Percentiles rank a stretch among this genome's conserved stretches.
phyloP scores from a whole-genome alignment of 2,113 vertebrate genomes.

The Stercorarius parasiticus region DNA sequence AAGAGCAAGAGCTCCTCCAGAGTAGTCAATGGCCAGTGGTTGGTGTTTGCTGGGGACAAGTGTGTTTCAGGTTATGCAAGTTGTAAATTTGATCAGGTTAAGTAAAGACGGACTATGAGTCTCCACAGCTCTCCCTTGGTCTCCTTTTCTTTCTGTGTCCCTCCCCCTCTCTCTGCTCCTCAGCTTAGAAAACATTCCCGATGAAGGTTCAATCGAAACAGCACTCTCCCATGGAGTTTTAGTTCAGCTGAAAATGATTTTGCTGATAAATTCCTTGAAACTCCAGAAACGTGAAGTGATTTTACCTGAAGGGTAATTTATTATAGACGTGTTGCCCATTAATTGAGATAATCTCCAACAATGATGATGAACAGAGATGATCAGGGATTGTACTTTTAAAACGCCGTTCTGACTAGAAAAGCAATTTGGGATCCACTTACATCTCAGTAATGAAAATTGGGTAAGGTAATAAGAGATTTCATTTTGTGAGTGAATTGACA shows the following conservation, averaged over 20 bases:
- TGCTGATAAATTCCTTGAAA: constrained; percentile 10
- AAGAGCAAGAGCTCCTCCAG: neutral
- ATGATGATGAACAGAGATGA: constrained; percentile 25
- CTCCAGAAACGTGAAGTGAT: neutral
- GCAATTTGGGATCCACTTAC: neutral
- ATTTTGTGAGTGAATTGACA: constrained; percentile 18
- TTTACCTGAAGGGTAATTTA: constrained; percentile 41
- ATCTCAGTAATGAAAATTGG: constrained; percentile 23
- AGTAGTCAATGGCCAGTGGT: neutral
- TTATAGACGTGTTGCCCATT: constrained; percentile 6
- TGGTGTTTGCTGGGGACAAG: neutral
- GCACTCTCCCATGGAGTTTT: neutral
- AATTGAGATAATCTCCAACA: constrained; percentile 37
- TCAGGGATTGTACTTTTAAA: constrained; percentile 5
- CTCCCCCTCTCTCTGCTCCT: neutral
- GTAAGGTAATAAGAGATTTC: constrained; percentile 53
- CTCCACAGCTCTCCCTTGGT: neutral
- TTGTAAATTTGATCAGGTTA: neutral
- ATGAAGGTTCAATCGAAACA: neutral
- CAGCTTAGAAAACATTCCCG: neutral
- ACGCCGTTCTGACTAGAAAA: neutral
- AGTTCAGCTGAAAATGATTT: neutral
- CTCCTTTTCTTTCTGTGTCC: neutral
- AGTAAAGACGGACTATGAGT: neutral
- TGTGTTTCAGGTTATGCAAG: neutral